phyloP scores from a whole-genome alignment of 2,888 invertebrate genomes.

The Sinohyriopsis cumingii region DNA sequence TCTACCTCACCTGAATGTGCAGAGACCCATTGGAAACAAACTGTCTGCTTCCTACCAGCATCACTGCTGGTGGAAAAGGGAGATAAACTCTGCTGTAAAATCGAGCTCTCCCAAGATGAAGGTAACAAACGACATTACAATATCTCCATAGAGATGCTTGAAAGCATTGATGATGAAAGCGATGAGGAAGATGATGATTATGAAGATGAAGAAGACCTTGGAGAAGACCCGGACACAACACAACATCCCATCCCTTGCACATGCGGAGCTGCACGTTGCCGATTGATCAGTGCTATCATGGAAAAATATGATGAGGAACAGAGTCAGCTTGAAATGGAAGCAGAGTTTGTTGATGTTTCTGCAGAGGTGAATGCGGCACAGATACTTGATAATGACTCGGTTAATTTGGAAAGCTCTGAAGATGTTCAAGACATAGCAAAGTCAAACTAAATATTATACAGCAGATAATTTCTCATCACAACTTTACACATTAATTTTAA shows the following conservation, averaged over 20 bases:
- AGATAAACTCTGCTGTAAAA: conserved; percentile 50
- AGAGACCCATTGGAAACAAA: conserved; percentile 96
- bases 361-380: conserved; percentile 51
- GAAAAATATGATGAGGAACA: conserved; percentile 62
- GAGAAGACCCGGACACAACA: conserved; percentile 34
- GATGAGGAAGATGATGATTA: conserved; percentile 28
- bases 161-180: conserved; percentile 29
- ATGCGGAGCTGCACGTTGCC: conserved; percentile 56
- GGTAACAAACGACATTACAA: conserved; percentile 58
- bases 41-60: conserved; percentile 87
- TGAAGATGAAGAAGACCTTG: conserved; percentile 35
- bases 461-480: too few species aligned
- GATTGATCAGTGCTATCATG: conserved; percentile 56
- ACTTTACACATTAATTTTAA: too few species aligned
- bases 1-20: conserved; percentile 84
- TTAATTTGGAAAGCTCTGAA: neutral
- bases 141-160: conserved; percentile 54
- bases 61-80: conserved; percentile 82
- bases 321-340: conserved; percentile 53
- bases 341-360: conserved; percentile 46
- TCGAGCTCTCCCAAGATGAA: conserved; percentile 52
- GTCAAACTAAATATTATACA: too few species aligned
- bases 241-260: conserved; percentile 62
- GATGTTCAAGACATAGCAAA: neutral
- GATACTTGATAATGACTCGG: conserved; percentile 34